Evolutionary conservation across 2,797 vertebrate genomes (phyloP), one percentile per base, ranked within the genome.

Genomic region (Buphagus erythrorhynchus): DNA sequence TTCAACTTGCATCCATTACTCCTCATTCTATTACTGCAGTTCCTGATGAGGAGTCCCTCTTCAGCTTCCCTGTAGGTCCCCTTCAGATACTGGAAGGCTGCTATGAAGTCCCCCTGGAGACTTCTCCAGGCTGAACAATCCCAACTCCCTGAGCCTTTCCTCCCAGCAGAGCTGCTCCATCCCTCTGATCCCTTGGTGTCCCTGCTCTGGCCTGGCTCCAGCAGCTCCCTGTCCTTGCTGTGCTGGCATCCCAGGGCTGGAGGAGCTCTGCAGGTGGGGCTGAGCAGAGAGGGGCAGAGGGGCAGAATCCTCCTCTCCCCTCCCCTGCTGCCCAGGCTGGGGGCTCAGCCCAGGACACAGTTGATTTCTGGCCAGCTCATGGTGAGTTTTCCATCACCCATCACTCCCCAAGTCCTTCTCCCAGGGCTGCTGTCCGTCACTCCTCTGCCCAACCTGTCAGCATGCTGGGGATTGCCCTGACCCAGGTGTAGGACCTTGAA

Each of bases 381-480:
- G 45, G 18, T 16, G 38, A 45, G 22, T 42, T 65, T 51, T 51
- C 38, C n/a, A 65, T 8, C 26, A 28, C 2, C 12, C n/a, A 36
- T 18, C 18, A 20, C 3, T 7, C 16, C 6, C 6, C 28, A n/a
- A 2, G 16, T 17, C 22, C 54, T 29, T 79, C 13, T n/a, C n/a
- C 13, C 16, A 65, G 22, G 38, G 36, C 24, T 65, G 16, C 22
- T 65, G n/a, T 43, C 67, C 36, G 20, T 24, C 26, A 16, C 18
- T 46, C 3, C 43, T n/a, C 16, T 51, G 52, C n/a, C 24, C 51
- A 51, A 0, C 6, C 28, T 51, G n/a, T 17, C 0, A 0, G 16
- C 25, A 16, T 20, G 3, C 1, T 36, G 24, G 20, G 51, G 8
- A 17, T 21, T 45, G 7, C 24, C 7, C 14, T 21, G 29, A 33